These are phyloP conservation scores for Platichthys stellatus DNA, from an alignment of 2,113 vertebrate species.

Conservation along the genomic window DNA sequence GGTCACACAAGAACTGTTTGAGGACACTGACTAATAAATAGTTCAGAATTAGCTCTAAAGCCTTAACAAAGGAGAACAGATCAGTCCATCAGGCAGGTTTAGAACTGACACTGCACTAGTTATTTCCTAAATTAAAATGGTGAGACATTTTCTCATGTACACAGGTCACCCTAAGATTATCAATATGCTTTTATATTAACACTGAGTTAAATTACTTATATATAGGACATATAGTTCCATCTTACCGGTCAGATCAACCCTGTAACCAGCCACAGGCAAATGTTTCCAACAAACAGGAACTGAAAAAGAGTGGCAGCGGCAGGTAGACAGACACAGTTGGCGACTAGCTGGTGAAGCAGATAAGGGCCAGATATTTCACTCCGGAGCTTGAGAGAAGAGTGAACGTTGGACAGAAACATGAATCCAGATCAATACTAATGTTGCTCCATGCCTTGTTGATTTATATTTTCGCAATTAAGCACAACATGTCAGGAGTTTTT, in stretches of 20 bases:
- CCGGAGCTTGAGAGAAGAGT: neutral
- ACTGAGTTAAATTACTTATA: neutral
- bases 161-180: too few species aligned
- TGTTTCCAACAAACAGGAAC: neutral
- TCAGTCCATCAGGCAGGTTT: too few species aligned
- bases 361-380: neutral
- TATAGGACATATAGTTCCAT: too few species aligned
- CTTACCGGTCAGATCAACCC: neutral
- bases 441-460: conserved; percentile 9
- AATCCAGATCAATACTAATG: conserved; percentile 28
- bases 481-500: neutral
- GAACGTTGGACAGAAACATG: neutral
- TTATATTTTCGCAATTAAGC: neutral
- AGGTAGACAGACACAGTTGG: neutral
- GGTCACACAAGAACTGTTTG: too few species aligned
- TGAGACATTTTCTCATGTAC: too few species aligned
- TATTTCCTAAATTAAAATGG: too few species aligned
- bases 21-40: too few species aligned
- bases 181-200: too few species aligned
- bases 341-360: neutral
- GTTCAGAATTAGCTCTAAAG: too few species aligned
- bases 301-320: neutral
- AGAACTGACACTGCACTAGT: too few species aligned
- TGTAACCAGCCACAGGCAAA: neutral
- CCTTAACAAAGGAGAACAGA: too few species aligned